Percentiles rank a stretch among this genome's conserved stretches.
phyloP scores from a whole-genome alignment of 2,797 vertebrate species.

The Adelosebastes latens region DNA sequence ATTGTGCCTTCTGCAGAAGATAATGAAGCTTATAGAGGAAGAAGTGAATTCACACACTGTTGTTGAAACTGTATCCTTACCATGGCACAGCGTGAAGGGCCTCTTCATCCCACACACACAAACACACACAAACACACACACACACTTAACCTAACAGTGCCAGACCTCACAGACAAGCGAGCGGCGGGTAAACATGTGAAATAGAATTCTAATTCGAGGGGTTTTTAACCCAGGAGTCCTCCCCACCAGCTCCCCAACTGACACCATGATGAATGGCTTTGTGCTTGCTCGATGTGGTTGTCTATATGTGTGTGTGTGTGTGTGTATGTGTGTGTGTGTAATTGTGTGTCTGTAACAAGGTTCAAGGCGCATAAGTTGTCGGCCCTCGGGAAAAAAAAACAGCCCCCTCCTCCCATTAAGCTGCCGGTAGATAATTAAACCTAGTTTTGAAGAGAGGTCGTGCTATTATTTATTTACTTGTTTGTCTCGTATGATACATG shows the following conservation, averaged over 20 bases:
- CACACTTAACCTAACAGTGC: conserved; percentile 9
- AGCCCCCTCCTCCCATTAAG: conserved; percentile 11
- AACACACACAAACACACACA: neutral
- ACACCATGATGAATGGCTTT: conserved; percentile 77
- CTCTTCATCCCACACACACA: conserved; percentile 8
- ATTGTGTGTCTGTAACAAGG: conserved; percentile 25
- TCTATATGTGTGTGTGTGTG: conserved; percentile 32
- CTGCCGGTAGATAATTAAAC: conserved; percentile 67
- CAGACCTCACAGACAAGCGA: conserved; percentile 44
- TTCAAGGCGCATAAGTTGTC: conserved; percentile 60
- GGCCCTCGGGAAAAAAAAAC: conserved; percentile 28
- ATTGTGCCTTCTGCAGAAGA: neutral
- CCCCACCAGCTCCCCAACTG: conserved; percentile 42
- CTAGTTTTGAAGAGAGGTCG: conserved; percentile 39
- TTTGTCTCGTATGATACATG: conserved; percentile 63
- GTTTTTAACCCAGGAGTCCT: conserved; percentile 58
- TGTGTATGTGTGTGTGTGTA: conserved; percentile 27
- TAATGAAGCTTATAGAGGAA: neutral
- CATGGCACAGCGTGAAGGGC: conserved; percentile 1
- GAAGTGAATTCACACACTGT: neutral
- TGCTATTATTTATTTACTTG: conserved; percentile 63
- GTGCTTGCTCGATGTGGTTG: conserved; percentile 31
- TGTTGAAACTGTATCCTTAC: conserved; percentile 29
- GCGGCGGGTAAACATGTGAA: conserved; percentile 52
- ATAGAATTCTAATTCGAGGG: conserved; percentile 68